phyloP scores from a whole-genome alignment of 2,113 vertebrate genomes.

The Argyrosomus japonicus region DNA sequence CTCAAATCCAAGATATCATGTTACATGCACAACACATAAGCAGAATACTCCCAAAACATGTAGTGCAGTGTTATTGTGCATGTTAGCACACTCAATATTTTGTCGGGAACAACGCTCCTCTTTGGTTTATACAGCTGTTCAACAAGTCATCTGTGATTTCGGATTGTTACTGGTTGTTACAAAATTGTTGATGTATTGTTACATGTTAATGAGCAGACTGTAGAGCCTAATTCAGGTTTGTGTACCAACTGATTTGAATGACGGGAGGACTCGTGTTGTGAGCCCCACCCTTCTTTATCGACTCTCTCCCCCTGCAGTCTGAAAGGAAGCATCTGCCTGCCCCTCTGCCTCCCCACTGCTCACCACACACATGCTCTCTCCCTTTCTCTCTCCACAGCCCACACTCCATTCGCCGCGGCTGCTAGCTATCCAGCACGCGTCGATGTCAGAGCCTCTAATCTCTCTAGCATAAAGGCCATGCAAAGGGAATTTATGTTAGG shows the following conservation, averaged over 20 bases:
- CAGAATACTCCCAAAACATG: not conserved
- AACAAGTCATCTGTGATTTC: not conserved
- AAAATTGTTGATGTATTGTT: not conserved
- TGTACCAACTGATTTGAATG: conserved; percentile 34
- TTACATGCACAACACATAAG: not conserved
- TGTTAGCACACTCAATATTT: not conserved
- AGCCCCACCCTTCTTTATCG: conserved; percentile 70
- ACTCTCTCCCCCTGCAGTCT: conserved; percentile 60
- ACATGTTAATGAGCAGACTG: conserved; percentile 30
- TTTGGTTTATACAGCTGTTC: not conserved
- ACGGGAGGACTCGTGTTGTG: conserved; percentile 46
- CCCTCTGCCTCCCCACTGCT: conserved; percentile 47
- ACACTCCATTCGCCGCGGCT: conserved; percentile 58
- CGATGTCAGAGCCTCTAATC: conserved; percentile 79
- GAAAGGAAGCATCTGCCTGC: conserved; percentile 67
- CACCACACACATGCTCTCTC: conserved; percentile 61
- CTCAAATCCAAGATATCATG: not conserved
- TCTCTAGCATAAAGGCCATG: conserved; percentile 77
- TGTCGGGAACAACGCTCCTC: not conserved
- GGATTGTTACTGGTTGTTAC: not conserved
- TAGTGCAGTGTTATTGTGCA: not conserved
- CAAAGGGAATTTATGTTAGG: conserved; percentile 78
- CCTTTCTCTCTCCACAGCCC: conserved; percentile 30
- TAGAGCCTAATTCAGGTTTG: conserved; percentile 28
- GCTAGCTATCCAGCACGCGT: conserved; percentile 68